Evolutionary conservation across 2,797 vertebrate species (phyloP).

Genomic region (Parauchenoglanis punctatus): DNA sequence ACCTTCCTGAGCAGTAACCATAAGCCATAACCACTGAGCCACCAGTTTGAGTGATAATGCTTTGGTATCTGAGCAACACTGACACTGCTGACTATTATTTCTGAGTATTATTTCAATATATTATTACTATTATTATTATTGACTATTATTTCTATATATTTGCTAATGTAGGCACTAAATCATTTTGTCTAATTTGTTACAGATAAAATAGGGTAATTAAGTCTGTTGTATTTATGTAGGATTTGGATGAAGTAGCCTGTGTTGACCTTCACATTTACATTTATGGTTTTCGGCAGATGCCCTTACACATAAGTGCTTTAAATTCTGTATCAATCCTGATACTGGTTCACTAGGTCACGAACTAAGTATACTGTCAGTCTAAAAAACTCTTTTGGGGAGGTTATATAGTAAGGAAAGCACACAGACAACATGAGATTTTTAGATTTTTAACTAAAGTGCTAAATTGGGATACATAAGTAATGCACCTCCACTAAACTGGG

Average conservation of each 20-base stretch:
- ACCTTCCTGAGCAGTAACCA: background rate
- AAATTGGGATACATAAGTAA: background rate
- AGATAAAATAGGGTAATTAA: background rate
- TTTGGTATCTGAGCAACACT: background rate
- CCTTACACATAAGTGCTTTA: background rate
- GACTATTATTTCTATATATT: too few species aligned
- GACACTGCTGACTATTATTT: background rate
- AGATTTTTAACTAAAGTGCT: background rate
- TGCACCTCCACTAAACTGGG: background rate
- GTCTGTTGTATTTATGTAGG: background rate
- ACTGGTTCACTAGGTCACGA: background rate
- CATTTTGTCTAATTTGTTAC: background rate
- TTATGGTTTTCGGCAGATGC: background rate
- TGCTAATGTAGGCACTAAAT: background rate
- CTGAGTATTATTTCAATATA: too few species aligned
- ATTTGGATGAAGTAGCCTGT: background rate
- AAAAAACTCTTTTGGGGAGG: background rate
- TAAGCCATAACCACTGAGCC: background rate
- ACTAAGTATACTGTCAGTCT: background rate
- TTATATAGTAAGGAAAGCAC: background rate
- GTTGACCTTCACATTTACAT: background rate
- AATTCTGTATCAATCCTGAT: background rate
- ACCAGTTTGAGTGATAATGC: background rate
- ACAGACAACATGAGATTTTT: background rate
- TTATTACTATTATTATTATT: too few species aligned